Evolutionary conservation across 2,113 vertebrate genomes (phyloP).

Genomic region (Strix aluco): DNA sequence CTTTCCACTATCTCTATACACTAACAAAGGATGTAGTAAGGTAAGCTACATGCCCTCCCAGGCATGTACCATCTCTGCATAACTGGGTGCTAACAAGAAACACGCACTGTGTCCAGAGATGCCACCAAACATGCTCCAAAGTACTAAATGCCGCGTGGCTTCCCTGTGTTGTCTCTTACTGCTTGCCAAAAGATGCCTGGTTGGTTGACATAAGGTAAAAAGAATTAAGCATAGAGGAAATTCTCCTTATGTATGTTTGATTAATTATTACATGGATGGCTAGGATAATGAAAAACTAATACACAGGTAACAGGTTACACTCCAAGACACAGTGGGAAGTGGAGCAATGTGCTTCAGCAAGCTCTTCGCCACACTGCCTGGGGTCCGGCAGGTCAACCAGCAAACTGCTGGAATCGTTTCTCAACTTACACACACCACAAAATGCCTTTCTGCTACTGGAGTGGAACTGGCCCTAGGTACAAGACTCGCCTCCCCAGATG

Average conservation of each 20-base stretch:
- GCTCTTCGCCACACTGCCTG: accelerated
- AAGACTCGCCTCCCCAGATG: neutral
- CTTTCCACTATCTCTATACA: neutral
- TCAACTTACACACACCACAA: neutral
- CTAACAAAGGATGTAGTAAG: neutral
- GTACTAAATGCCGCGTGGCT: accelerated
- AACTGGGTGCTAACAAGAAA: neutral
- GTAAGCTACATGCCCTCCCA: neutral
- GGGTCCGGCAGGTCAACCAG: accelerated
- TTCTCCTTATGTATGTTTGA: accelerated
- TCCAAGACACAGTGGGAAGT: accelerated
- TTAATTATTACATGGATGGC: neutral
- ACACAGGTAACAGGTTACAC: neutral
- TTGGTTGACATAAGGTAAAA: neutral
- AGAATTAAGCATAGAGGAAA: neutral
- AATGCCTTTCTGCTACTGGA: neutral
- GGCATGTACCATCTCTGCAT: accelerated
- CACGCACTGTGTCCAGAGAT: neutral
- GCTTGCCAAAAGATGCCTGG: neutral
- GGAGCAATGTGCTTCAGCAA: neutral
- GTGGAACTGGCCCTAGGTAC: neutral
- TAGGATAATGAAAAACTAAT: neutral
- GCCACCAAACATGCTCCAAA: accelerated
- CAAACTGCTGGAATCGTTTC: accelerated
- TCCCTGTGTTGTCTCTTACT: neutral